Conservation (phyloP, 2,113 vertebrate species). For the Gopherus evgoodei region DNA sequence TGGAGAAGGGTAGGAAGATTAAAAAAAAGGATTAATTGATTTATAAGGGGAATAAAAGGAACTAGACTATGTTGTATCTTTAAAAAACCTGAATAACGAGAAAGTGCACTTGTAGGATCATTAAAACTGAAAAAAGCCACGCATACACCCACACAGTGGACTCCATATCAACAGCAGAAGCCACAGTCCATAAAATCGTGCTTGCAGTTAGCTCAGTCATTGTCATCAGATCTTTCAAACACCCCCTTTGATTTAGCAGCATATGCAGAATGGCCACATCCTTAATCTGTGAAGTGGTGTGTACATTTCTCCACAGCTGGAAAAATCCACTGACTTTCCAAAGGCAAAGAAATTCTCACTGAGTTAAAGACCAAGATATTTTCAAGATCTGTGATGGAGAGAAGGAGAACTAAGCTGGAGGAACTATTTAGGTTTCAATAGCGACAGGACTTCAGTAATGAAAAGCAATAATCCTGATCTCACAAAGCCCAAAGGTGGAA, state of each 20-base stretch:
- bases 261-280: background rate
- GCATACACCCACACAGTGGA: background rate
- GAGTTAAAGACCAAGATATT: background rate
- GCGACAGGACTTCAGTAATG: slow-evolving; percentile 20
- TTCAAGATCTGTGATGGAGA: background rate
- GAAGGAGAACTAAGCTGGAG: background rate
- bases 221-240: background rate
- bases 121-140: background rate
- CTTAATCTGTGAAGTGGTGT: background rate
- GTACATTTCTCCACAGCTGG: background rate
- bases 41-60: background rate
- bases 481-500: slow-evolving; percentile 25
- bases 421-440: background rate
- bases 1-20: background rate
- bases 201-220: background rate
- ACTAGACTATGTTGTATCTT: background rate
- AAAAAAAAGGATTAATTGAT: background rate
- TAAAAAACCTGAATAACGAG: background rate
- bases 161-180: background rate
- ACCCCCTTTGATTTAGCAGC: background rate
- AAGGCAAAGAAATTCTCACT: background rate
- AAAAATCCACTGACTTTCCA: background rate
- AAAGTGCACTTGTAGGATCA: background rate
- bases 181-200: background rate
- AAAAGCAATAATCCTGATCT: slow-evolving; percentile 30